Evolutionary conservation across 2,888 invertebrate genomes (phyloP).

Genomic region (Tribolium freemani): DNA sequence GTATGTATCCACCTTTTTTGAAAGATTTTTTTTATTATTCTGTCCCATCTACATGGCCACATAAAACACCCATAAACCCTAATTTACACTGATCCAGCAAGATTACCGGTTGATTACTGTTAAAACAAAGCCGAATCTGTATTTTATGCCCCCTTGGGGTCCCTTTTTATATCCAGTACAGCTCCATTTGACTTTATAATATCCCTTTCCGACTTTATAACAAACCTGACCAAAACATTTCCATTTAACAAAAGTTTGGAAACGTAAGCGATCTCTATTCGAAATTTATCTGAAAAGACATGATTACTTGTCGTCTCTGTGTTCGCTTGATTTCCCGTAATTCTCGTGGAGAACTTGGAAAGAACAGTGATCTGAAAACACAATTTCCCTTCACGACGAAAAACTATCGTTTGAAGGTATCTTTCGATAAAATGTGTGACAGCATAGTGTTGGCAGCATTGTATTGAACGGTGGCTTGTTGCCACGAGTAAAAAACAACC

Average conservation of each 20-base stretch:
- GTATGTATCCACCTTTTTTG: too few relatives aligned
- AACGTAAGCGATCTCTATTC: not conserved
- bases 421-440: slow-evolving; percentile 29
- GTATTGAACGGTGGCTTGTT: too few relatives aligned
- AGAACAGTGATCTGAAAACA: slow-evolving; percentile 22
- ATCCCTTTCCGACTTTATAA: not conserved
- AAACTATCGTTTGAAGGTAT: slow-evolving; percentile 18
- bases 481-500: not conserved
- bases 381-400: slow-evolving; percentile 12
- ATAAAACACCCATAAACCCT: too few relatives aligned
- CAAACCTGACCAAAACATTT: not conserved
- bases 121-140: too few relatives aligned
- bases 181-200: too few relatives aligned
- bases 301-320: not conserved
- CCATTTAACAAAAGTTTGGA: not conserved
- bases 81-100: too few relatives aligned
- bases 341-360: not conserved
- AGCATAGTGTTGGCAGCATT: not conserved
- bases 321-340: not conserved
- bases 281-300: not conserved
- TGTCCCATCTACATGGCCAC: too few relatives aligned
- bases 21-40: too few relatives aligned
- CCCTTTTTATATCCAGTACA: too few relatives aligned
- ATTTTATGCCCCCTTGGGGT: too few relatives aligned
- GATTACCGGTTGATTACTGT: too few relatives aligned